Conservation (phyloP, 2,888 invertebrate species). For the Drosophila macrothrix region DNA sequence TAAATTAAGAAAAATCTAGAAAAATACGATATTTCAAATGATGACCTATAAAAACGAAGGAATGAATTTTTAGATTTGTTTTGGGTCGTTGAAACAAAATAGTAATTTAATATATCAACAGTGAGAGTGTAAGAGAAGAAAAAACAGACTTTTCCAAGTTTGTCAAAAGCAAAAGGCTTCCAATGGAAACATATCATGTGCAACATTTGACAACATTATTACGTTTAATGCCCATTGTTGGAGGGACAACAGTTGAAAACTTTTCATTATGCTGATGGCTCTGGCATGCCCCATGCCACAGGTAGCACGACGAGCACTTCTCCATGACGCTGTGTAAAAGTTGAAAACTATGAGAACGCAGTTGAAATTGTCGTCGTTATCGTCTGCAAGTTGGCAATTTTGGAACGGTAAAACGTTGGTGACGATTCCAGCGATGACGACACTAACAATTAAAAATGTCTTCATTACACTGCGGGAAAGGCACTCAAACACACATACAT, state of each 20-base stretch:
- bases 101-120: not conserved
- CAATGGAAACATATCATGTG: constrained; percentile 9
- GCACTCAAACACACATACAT: not conserved
- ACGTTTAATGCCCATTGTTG: constrained; percentile 56
- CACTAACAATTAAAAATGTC: constrained; percentile 70
- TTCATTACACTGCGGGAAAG: constrained; percentile 29
- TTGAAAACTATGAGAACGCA: constrained; percentile 55
- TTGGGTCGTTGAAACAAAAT: too few relatives aligned
- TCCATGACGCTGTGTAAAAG: constrained; percentile 49
- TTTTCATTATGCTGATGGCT: constrained; percentile 75
- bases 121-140: not conserved
- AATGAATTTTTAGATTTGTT: too few relatives aligned
- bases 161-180: not conserved
- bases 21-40: too few relatives aligned
- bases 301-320: constrained; percentile 43
- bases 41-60: too few relatives aligned
- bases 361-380: constrained; percentile 47
- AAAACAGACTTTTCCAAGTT: not conserved
- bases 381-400: constrained; percentile 52
- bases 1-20: too few relatives aligned
- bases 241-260: constrained; percentile 57
- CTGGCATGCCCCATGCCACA: constrained; percentile 27
- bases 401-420: constrained; percentile 18
- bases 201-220: constrained; percentile 22
- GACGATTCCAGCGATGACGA: constrained; percentile 46